A percentile compares a stretch with the other conserved stretches of the same genome.
Evolutionary conservation across 2,888 invertebrate species (phyloP).

Genomic region (Lasiommata megera): DNA sequence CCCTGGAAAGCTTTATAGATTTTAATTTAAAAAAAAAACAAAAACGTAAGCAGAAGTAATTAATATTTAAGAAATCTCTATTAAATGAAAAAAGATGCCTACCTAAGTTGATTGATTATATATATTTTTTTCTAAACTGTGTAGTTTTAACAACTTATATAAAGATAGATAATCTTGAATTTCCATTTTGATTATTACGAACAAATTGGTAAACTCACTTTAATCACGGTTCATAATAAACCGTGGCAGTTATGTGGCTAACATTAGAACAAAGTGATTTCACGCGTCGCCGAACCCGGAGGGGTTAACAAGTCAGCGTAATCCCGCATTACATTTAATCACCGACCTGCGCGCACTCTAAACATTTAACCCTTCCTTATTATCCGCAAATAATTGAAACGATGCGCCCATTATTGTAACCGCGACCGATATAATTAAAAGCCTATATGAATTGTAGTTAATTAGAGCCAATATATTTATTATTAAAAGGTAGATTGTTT

Average conservation of each 20-base stretch:
- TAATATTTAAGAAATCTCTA: too few species aligned
- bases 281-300: slow-evolving; percentile 64
- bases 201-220: background rate
- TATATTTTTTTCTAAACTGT: too few species aligned
- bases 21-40: too few species aligned
- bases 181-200: background rate
- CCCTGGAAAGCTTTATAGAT: too few species aligned
- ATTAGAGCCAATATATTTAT: slow-evolving; percentile 4
- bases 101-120: too few species aligned
- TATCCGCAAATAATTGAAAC: slow-evolving; percentile 64
- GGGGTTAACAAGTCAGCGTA: slow-evolving; percentile 64
- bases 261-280: slow-evolving; percentile 77
- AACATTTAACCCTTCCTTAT: slow-evolving; percentile 65
- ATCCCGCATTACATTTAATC: slow-evolving; percentile 69
- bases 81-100: too few species aligned
- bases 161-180: background rate
- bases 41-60: too few species aligned
- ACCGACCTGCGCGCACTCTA: slow-evolving; percentile 53
- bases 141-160: too few species aligned
- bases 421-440: slow-evolving; percentile 44
- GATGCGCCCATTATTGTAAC: slow-evolving; percentile 53
- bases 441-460: slow-evolving; percentile 21
- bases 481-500: background rate
- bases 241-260: slow-evolving; percentile 58
- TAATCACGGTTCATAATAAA: slow-evolving; percentile 27